A percentile compares a stretch with the other conserved stretches of the same genome.
phyloP scores from a whole-genome alignment of 2,888 invertebrate genomes.

The Diarsia rubi region DNA sequence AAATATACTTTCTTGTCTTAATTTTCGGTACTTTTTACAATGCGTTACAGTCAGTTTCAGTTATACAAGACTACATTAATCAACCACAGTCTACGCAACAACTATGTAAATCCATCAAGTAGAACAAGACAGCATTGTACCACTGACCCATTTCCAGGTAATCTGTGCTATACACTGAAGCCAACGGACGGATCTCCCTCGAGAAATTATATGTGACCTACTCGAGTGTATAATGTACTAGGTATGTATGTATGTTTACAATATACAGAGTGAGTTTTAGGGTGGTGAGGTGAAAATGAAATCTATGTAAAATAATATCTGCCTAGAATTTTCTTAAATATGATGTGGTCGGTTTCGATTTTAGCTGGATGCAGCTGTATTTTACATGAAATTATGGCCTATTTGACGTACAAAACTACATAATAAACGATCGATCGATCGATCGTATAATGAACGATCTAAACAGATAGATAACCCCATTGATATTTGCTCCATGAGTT shows the following conservation, averaged over 20 bases:
- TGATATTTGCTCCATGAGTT: too few relatives aligned
- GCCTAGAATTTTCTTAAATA: too few relatives aligned
- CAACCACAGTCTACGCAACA: constrained; percentile 12
- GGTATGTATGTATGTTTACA: background rate
- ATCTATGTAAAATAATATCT: background rate
- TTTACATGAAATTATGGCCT: too few relatives aligned
- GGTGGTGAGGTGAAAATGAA: background rate
- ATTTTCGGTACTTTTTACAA: background rate
- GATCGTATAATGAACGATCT: too few relatives aligned
- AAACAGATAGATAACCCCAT: too few relatives aligned
- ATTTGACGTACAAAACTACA: too few relatives aligned
- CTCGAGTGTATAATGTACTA: constrained; percentile 39
- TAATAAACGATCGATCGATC: too few relatives aligned
- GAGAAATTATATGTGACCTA: constrained; percentile 65
- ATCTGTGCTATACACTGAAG: constrained; percentile 50
- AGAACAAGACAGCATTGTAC: constrained; percentile 45
- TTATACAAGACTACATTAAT: background rate
- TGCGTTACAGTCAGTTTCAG: background rate
- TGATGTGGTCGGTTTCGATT: too few relatives aligned
- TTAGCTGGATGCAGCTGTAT: too few relatives aligned
- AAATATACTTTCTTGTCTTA: background rate
- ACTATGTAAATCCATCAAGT: constrained; percentile 34
- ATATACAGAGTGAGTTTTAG: constrained; percentile 33
- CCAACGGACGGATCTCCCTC: constrained; percentile 49
- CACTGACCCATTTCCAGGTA: constrained; percentile 56